phyloP scores from a whole-genome alignment of 2,888 invertebrate genomes.

The Ferdinandea cuprea region DNA sequence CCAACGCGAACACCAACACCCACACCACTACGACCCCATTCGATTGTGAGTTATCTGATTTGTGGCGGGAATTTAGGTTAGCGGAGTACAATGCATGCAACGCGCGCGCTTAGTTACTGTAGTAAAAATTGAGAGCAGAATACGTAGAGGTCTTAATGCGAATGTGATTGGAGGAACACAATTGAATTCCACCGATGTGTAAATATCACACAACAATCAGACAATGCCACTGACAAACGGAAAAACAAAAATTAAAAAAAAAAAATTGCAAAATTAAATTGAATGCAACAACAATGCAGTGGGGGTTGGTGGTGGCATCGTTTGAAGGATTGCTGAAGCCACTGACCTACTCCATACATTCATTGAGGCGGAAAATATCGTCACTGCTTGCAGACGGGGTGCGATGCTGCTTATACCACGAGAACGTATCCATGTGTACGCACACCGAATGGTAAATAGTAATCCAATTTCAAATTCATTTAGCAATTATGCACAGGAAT shows the following conservation, averaged over 20 bases:
- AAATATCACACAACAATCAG: conserved; percentile 66
- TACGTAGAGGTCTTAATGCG: conserved; percentile 64
- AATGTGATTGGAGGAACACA: conserved; percentile 70
- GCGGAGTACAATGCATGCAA: conserved; percentile 46
- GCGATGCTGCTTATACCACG: conserved; percentile 25
- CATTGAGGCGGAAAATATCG: conserved; percentile 61
- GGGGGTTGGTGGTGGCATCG: background rate
- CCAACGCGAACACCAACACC: background rate
- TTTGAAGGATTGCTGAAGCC: conserved; percentile 44
- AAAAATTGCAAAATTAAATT: conserved; percentile 15
- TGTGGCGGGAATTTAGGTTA: conserved; percentile 70
- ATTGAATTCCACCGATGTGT: conserved; percentile 64
- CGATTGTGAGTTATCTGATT: conserved; percentile 69
- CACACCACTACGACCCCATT: conserved; percentile 52
- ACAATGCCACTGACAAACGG: conserved; percentile 57
- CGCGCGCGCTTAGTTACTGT: conserved; percentile 50
- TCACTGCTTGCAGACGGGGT: conserved; percentile 23
- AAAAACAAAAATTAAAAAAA: conserved; percentile 15
- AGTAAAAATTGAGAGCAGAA: conserved; percentile 63
- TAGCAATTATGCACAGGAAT: conserved; percentile 65
- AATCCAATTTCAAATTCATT: conserved; percentile 71
- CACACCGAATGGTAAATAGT: conserved; percentile 66
- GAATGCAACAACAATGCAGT: conserved; percentile 1
- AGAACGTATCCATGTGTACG: conserved; percentile 45
- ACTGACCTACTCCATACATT: conserved; percentile 67